Percentiles rank a stretch among this genome's conserved stretches.
These are phyloP conservation scores for Butastur rufipennis DNA, from an alignment of 2,113 vertebrate species.

Conservation along the genomic window DNA sequence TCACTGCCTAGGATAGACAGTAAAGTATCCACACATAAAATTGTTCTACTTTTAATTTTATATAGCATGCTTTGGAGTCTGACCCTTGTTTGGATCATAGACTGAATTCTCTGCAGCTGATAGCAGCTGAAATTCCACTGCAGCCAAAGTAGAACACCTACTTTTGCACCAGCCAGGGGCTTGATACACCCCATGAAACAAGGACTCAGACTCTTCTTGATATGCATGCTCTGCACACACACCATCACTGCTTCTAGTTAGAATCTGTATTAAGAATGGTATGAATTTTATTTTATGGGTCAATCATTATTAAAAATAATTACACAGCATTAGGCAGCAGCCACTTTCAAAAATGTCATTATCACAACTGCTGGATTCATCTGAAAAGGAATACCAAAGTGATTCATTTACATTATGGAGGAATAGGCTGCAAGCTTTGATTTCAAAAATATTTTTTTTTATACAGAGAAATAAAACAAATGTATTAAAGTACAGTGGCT, in stretches of 20 bases:
- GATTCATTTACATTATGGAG: background rate
- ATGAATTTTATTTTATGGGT: slow-evolving; percentile 49
- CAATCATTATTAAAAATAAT: slow-evolving; percentile 70
- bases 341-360: slow-evolving; percentile 62
- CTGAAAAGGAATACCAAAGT: slow-evolving; percentile 39
- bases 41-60: background rate
- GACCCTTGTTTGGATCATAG: background rate
- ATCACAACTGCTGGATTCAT: slow-evolving; percentile 59
- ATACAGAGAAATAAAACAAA: slow-evolving; percentile 13
- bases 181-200: background rate
- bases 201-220: slow-evolving; percentile 13
- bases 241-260: background rate
- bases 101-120: background rate
- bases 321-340: slow-evolving; percentile 48
- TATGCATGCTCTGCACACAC: slow-evolving; percentile 19
- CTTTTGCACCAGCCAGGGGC: background rate
- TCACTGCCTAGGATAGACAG: background rate
- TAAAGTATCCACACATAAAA: background rate
- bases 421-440: slow-evolving; percentile 1
- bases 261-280: background rate
- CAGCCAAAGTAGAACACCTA: background rate
- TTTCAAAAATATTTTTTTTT: slow-evolving; percentile 33
- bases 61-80: background rate
- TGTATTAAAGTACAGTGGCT: background rate
- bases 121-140: background rate